Conservation (phyloP, 37 sponge, comb jelly and placozoan species). For the Cliona cf. orientalis region DNA sequence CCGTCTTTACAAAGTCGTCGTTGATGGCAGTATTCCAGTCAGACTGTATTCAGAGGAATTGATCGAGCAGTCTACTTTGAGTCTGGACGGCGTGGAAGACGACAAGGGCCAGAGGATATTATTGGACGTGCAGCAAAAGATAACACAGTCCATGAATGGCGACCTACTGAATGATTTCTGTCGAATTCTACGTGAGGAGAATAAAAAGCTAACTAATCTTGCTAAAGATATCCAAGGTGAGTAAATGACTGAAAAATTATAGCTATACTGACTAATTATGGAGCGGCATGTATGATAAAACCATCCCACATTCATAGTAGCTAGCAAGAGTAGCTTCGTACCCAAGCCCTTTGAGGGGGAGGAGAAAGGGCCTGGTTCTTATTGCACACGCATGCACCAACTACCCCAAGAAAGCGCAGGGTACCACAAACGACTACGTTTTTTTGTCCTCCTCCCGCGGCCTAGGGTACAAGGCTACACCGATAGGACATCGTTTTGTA, state of each 20-base stretch:
- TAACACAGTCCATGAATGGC: not conserved
- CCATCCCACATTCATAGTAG: too few relatives aligned
- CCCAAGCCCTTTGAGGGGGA: not conserved
- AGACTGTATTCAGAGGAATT: conserved; percentile 2
- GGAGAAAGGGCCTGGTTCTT: not conserved
- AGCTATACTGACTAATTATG: not conserved
- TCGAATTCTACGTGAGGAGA: not conserved
- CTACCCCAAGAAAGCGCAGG: too few relatives aligned
- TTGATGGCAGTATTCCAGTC: not conserved
- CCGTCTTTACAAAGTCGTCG: not conserved
- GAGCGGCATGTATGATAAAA: too few relatives aligned
- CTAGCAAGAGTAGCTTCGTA: too few relatives aligned
- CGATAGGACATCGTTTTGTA: too few relatives aligned
- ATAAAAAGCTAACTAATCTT: not conserved
- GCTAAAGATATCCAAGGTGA: not conserved
- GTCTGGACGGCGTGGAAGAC: not conserved
- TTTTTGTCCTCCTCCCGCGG: too few relatives aligned
- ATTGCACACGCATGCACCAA: not conserved
- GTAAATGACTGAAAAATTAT: not conserved
- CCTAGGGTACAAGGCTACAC: too few relatives aligned
- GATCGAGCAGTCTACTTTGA: not conserved
- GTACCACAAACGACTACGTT: too few relatives aligned
- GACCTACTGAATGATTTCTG: not conserved
- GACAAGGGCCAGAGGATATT: not conserved
- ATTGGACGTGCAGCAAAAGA: not conserved